Conservation (phyloP, 2,113 vertebrate genomes). For the Oreochromis niloticus region DNA sequence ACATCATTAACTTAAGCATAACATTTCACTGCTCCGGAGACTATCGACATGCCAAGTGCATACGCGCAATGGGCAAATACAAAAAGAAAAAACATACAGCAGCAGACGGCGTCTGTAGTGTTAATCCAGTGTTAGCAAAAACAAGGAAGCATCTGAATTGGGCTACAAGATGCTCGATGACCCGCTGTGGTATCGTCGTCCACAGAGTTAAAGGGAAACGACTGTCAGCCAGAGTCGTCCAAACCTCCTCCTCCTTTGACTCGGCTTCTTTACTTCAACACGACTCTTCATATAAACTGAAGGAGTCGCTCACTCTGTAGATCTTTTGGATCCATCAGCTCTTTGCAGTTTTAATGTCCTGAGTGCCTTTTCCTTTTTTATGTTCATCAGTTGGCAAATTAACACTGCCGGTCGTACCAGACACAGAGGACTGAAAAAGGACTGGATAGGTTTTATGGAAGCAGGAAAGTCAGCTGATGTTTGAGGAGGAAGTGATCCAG, state of each 20-base stretch:
- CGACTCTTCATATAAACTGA: background rate
- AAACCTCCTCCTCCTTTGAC: background rate
- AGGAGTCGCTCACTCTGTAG: background rate
- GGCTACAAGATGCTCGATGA: background rate
- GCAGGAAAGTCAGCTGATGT: background rate
- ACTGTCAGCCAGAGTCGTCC: background rate
- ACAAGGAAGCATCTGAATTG: background rate
- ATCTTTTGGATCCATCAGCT: background rate
- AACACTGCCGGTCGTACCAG: background rate
- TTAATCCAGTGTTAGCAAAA: background rate
- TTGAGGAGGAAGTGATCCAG: background rate
- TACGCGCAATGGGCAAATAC: background rate
- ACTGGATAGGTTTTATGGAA: background rate
- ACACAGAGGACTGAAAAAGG: background rate
- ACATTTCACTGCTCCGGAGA: background rate
- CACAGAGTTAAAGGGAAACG: background rate
- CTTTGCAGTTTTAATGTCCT: background rate
- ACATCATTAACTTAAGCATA: background rate
- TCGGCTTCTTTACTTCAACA: background rate
- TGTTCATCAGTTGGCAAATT: background rate
- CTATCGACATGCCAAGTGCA: background rate
- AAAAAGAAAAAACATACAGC: background rate
- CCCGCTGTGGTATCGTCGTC: background rate
- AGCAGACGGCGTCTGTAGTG: slow-evolving; percentile 8
- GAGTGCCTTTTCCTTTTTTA: background rate